Conservation (phyloP, 2,888 invertebrate species). For the Acrobeloides nanus region DNA sequence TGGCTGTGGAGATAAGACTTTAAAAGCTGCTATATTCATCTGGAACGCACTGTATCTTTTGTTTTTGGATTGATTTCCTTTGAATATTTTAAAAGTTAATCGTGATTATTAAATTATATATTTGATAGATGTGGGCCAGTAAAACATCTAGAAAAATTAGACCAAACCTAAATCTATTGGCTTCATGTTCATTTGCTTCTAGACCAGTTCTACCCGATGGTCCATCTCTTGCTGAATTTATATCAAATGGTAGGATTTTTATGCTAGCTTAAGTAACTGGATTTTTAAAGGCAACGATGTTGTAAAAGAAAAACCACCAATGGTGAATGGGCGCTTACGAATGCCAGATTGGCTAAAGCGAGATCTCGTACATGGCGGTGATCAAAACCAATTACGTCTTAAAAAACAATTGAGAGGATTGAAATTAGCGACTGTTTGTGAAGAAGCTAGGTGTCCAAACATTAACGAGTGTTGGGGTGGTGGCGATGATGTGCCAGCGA, state of each 20-base stretch:
- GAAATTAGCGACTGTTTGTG: conserved; percentile 51
- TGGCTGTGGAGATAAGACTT: too few species aligned
- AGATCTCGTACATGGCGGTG: conserved; percentile 29
- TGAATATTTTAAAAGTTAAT: too few species aligned
- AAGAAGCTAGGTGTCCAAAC: conserved; percentile 51
- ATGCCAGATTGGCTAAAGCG: conserved; percentile 51
- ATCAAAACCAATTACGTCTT: conserved; percentile 34
- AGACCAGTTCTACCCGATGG: conserved; percentile 30
- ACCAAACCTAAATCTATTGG: neutral
- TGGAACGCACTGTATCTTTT: too few species aligned
- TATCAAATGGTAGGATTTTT: conserved; percentile 24
- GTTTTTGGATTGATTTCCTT: too few species aligned
- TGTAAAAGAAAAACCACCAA: conserved; percentile 27
- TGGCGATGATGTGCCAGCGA: conserved; percentile 87
- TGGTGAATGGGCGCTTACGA: conserved; percentile 44
- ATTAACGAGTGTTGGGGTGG: conserved; percentile 79
- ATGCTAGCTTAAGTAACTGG: neutral
- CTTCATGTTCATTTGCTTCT: conserved; percentile 1
- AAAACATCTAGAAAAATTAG: neutral
- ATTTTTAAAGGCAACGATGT: neutral
- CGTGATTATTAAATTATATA: too few species aligned
- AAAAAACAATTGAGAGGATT: conserved; percentile 45
- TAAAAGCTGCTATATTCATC: too few species aligned
- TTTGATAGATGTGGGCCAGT: neutral
- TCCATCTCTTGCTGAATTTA: conserved; percentile 43